Evolutionary conservation across 2,888 invertebrate species (phyloP), one percentile per base, ranked within the genome.

Genomic region (Hoplodrina blanda): DNA sequence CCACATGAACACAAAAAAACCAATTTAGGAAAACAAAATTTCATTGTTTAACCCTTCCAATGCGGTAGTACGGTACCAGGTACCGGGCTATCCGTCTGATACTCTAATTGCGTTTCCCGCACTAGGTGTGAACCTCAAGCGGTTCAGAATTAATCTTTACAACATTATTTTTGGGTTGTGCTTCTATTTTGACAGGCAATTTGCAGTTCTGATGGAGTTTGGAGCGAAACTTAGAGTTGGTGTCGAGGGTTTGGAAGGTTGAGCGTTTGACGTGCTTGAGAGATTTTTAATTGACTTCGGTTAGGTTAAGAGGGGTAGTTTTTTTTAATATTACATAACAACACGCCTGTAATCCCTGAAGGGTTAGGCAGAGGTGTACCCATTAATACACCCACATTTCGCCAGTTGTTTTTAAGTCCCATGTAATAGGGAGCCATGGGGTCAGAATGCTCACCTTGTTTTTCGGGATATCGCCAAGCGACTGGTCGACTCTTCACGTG

Each of bases 101-200:
- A 70, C 75, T 77, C 82, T 91, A 88, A 90, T 89, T 87, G 85
- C 85, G 60, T 74, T 69, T 62, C 79, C 78, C 70, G 49, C 62
- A 83, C 76, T 82, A 89, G 87, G 91, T 91, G 91, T 90, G 85
- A 91, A 88, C 66, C 72, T 78, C 53, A 75, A 83, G 80, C 83
- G 74, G 63, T 66, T 66, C 37, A 19, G 49, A 83, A 81, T 85
- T 81, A 83, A 83, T 70, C 74, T 73, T 63, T 62, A 71, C 75
- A 79, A 73, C 75, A 69, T 75, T 75, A 86, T 82, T 84, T 88
- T 85, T 75, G 82, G 86, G 80, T 72, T 67, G 6, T 59, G 65
- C 70, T 37, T 76, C 68, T 68, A 60, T 73, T 85, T 81, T 87
- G 89, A 90, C 84, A 88, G 83, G 80, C 68, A 85, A 85, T 89